phyloP scores from a whole-genome alignment of 2,797 vertebrate species.

The Dipus sagitta region DNA sequence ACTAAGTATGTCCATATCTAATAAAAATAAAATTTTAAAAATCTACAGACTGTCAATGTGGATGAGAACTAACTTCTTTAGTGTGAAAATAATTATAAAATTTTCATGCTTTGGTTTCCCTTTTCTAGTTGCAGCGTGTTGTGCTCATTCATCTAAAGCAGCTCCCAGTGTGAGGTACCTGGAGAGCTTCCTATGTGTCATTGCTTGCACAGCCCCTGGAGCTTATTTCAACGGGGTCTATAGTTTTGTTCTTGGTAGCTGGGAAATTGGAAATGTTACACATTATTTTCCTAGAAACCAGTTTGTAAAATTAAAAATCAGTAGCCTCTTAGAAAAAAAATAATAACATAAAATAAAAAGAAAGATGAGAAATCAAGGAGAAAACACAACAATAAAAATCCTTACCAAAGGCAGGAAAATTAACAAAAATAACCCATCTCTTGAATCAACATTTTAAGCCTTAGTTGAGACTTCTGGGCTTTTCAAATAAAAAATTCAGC shows the following conservation, averaged over 20 bases:
- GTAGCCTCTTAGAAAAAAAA: no score
- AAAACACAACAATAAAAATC: neutral
- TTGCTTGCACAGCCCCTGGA: neutral
- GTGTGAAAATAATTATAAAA: conserved; percentile 87
- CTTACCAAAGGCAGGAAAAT: neutral
- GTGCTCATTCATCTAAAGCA: neutral
- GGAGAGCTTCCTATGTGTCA: neutral
- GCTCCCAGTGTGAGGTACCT: neutral
- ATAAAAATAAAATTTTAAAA: no score
- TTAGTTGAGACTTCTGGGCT: neutral
- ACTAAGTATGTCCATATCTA: no score
- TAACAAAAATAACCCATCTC: neutral
- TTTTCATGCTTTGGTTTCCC: neutral
- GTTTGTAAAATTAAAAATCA: no score
- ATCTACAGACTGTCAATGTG: conserved; percentile 99
- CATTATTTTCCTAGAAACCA: no score
- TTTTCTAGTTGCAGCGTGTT: neutral
- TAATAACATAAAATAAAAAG: neutral
- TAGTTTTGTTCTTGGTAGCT: neutral
- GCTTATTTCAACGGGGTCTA: neutral
- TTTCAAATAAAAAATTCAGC: conserved; percentile 12
- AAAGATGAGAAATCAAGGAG: neutral
- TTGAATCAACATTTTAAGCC: neutral
- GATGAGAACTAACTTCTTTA: conserved; percentile 94
- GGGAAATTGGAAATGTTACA: no score